These are phyloP conservation scores for Agrenia bidenticulata DNA, from an alignment of 2,888 invertebrate genomes.

Conservation along the genomic window DNA sequence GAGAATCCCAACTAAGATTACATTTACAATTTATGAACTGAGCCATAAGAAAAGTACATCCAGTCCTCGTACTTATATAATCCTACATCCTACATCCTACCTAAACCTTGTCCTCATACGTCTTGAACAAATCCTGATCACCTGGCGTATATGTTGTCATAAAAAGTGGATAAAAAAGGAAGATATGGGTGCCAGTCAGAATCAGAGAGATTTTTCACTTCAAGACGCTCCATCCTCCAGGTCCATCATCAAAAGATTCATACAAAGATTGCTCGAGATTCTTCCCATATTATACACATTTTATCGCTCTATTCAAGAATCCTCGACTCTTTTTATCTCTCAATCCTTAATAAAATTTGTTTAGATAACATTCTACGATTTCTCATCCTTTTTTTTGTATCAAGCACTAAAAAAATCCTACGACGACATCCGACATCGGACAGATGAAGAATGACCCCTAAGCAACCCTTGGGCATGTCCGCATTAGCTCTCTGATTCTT, in stretches of 20 bases:
- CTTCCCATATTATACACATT: slow-evolving; percentile 14
- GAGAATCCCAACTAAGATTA: slow-evolving; percentile 43
- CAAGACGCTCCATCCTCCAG: background rate
- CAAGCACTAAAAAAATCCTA: background rate
- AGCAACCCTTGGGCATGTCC: background rate
- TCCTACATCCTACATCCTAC: background rate
- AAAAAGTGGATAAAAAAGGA: slow-evolving; percentile 15
- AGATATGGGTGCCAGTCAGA: slow-evolving; percentile 21
- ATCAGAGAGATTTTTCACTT: slow-evolving; percentile 7
- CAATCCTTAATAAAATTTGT: slow-evolving; percentile 15
- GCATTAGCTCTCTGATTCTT: no score
- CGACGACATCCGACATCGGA: background rate
- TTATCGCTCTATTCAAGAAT: slow-evolving; percentile 38
- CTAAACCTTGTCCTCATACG: background rate
- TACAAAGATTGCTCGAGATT: slow-evolving; percentile 3
- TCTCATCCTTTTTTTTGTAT: background rate
- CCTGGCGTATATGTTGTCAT: background rate
- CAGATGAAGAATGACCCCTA: background rate
- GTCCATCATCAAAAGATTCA: no score
- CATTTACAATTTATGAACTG: slow-evolving; percentile 40
- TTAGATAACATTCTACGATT: slow-evolving; percentile 8
- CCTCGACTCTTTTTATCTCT: slow-evolving; percentile 22
- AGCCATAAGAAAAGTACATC: slow-evolving; percentile 12
- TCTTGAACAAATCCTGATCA: slow-evolving; percentile 9
- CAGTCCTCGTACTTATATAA: background rate